Evolutionary conservation across 2,113 vertebrate species (phyloP), one percentile per base, ranked within the genome.

Genomic region (Aix galericulata): DNA sequence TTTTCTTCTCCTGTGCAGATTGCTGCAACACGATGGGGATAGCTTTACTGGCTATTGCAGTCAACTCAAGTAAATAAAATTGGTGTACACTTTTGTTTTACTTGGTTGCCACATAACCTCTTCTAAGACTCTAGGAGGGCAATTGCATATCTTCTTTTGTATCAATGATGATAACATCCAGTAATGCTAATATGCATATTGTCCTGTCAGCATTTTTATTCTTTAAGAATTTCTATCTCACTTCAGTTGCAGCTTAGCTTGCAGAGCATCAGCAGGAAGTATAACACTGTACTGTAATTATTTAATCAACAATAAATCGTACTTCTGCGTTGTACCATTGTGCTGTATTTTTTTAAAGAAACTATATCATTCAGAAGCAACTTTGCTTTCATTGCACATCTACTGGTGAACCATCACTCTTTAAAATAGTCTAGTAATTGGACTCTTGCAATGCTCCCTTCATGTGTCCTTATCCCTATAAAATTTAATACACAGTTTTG

Each of bases 251-350:
- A 90, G 72, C 40, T 94, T 91, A 86, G 52, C 50, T 96, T 79
- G 44, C 62, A 94, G 86, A 94, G 7, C 25, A 42, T 94, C 74
- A 92, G 42, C 72, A 73, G 86, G 64, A 91, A 91, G 32, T 46
- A 50, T 56, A 91, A 42, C 26, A 53, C 25, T 50, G 59, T 67
- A 62, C 42, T 80, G 53, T 81, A 86, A 72, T 93, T 80, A 95
- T 86, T 94, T 90, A 94, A 80, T 74, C 42, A 90, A 72, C 73
- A 86, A 77, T 89, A 88, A 94, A 88, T 82, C 88, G 75, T 87
- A 64, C 59, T 89, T 91, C 55, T 73, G 12, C 44, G 53, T 58
- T 59, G 15, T 79, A 58, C n/a, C 69, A 2, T 58, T 69, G 29
- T 42, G 40, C 53, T 58, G 12, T 53, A 79, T 3, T 72, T 73